phyloP scores from a whole-genome alignment of 2,113 vertebrate species.

The Lepus europaeus region DNA sequence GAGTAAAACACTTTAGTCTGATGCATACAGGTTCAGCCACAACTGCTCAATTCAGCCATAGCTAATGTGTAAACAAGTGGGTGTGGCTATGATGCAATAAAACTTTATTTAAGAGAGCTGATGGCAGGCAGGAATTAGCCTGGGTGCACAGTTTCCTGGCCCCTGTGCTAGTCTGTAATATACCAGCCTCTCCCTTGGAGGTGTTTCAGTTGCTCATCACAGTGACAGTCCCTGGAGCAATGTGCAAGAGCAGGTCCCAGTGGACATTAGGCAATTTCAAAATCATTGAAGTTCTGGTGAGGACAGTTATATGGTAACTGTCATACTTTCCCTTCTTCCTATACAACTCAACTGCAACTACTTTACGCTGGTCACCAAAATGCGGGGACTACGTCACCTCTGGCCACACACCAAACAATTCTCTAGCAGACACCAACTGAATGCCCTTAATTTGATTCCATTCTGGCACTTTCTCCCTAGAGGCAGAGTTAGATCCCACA shows the following conservation, averaged over 20 bases:
- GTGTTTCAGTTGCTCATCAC: not conserved
- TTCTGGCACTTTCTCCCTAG: not conserved
- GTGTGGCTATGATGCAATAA: not conserved
- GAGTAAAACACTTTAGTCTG: not conserved
- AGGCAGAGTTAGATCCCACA: not conserved
- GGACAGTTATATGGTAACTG: not conserved
- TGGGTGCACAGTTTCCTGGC: not conserved
- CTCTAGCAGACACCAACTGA: not conserved
- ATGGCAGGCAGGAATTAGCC: not conserved
- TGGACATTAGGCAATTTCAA: conserved; percentile 1
- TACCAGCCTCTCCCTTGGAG: not conserved
- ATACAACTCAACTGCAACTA: not conserved
- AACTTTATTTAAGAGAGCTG: not conserved
- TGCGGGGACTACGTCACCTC: too few species aligned
- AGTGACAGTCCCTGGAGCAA: not conserved
- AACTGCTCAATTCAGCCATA: not conserved
- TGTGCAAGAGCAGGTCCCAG: not conserved
- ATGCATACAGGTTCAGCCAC: not conserved
- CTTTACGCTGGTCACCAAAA: not conserved
- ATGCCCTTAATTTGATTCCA: not conserved
- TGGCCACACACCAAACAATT: not conserved
- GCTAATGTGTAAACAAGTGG: not conserved
- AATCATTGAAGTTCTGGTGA: not conserved
- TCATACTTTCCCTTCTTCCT: not conserved
- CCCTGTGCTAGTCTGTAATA: not conserved